A percentile compares a stretch with the other conserved stretches of the same genome.
phyloP scores from a whole-genome alignment of 2,797 vertebrate species.

The Pygocentrus nattereri region DNA sequence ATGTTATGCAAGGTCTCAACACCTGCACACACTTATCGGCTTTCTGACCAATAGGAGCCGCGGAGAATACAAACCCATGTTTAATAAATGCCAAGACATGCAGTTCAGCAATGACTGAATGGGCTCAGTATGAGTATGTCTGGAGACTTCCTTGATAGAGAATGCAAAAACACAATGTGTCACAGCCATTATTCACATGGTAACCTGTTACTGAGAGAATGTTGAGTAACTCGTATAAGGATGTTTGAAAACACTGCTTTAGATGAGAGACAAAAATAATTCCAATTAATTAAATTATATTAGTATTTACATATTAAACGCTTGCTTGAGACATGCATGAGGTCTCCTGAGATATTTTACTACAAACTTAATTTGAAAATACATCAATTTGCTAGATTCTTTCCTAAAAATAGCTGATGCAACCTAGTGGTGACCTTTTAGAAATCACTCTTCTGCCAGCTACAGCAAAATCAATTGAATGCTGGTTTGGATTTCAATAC shows the following conservation, averaged over 20 bases:
- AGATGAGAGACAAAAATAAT: background rate
- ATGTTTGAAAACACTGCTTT: constrained; percentile 1
- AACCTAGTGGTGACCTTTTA: background rate
- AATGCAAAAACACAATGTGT: constrained; percentile 58
- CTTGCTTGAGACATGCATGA: background rate
- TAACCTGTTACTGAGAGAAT: constrained; percentile 63
- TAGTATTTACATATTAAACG: background rate
- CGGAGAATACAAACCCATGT: constrained; percentile 34
- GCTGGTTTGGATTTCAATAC: background rate
- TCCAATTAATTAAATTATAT: no score
- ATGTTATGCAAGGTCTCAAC: constrained; percentile 69
- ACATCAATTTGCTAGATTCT: background rate
- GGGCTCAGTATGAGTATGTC: constrained; percentile 16
- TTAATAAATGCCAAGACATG: constrained; percentile 12
- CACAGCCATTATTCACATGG: constrained; percentile 60
- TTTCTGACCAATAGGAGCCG: constrained; percentile 63
- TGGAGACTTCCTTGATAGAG: constrained; percentile 26
- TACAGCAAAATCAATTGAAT: background rate
- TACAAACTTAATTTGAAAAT: background rate
- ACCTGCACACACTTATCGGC: constrained; percentile 45
- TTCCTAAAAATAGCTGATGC: background rate
- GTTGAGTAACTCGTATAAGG: constrained; percentile 21
- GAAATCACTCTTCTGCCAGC: background rate
- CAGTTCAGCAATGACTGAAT: constrained; percentile 35
- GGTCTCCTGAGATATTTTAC: background rate